Evolutionary conservation across 1,140 invertebrate species (phyloP).

Genomic region (Archegozetes longisetosus): DNA sequence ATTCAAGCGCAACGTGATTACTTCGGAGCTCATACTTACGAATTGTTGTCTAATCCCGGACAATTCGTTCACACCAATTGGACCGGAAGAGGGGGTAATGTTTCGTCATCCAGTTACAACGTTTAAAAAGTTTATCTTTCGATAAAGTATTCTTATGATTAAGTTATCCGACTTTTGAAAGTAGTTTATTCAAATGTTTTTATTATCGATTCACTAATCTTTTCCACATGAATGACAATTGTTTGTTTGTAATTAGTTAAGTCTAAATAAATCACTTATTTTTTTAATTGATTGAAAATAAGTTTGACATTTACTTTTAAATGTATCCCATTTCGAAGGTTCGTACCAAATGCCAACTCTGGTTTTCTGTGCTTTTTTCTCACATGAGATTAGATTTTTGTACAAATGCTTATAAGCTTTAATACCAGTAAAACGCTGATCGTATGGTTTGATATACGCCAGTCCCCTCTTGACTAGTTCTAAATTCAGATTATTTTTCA

Average conservation of each 20-base stretch:
- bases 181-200: not conserved
- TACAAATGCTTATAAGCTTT: not conserved
- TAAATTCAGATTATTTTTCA: not conserved
- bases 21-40: slow-evolving; percentile 98
- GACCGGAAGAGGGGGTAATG: slow-evolving; percentile 93
- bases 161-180: not conserved
- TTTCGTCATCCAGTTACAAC: slow-evolving; percentile 86
- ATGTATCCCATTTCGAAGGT: not conserved
- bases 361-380: not conserved
- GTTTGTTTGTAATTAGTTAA: not conserved
- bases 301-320: not conserved
- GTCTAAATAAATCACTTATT: not conserved
- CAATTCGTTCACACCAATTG: slow-evolving; percentile 93
- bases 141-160: not conserved
- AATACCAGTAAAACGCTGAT: not conserved
- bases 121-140: slow-evolving; percentile 40
- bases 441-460: not conserved
- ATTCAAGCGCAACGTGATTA: slow-evolving; percentile 95
- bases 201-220: not conserved
- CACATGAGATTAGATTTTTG: not conserved
- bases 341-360: not conserved
- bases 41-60: slow-evolving; percentile 67
- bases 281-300: not conserved
- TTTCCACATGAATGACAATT: not conserved
- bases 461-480: not conserved